Evolutionary conservation across 2,797 vertebrate genomes (phyloP).

Genomic region (Sebastes minor): DNA sequence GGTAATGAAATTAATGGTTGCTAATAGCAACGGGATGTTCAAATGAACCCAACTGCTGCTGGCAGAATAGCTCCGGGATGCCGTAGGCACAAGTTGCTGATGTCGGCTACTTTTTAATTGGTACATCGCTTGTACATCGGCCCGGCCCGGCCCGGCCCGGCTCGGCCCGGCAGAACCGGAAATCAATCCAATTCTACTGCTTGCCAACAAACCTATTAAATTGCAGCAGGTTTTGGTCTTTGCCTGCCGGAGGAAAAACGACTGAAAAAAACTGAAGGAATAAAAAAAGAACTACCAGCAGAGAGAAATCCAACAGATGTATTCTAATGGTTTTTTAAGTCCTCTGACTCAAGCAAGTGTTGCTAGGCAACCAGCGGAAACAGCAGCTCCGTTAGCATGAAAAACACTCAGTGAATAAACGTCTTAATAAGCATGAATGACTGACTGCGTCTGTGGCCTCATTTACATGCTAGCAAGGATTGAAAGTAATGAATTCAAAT

Average conservation of each 20-base stretch:
- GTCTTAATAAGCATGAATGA: conserved; percentile 43
- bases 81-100: no score
- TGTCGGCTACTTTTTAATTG: background rate
- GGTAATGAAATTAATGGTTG: background rate
- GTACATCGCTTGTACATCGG: no score
- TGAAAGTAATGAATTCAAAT: conserved; percentile 32
- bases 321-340: background rate
- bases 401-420: conserved; percentile 30
- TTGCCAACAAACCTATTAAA: background rate
- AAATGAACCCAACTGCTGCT: background rate
- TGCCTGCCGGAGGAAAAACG: background rate
- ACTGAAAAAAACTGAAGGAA: background rate
- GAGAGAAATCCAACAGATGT: background rate
- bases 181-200: background rate
- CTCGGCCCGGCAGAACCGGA: background rate
- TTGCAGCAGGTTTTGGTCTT: background rate
- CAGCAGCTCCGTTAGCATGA: conserved; percentile 35
- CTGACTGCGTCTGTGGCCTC: conserved; percentile 12
- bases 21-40: background rate
- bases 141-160: no score
- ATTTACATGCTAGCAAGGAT: conserved; percentile 35
- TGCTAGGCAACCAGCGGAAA: conserved; percentile 23
- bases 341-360: background rate
- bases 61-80: background rate
- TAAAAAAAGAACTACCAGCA: background rate